phyloP scores from a whole-genome alignment of 2,797 vertebrate genomes.

The Darevskia mixta region DNA sequence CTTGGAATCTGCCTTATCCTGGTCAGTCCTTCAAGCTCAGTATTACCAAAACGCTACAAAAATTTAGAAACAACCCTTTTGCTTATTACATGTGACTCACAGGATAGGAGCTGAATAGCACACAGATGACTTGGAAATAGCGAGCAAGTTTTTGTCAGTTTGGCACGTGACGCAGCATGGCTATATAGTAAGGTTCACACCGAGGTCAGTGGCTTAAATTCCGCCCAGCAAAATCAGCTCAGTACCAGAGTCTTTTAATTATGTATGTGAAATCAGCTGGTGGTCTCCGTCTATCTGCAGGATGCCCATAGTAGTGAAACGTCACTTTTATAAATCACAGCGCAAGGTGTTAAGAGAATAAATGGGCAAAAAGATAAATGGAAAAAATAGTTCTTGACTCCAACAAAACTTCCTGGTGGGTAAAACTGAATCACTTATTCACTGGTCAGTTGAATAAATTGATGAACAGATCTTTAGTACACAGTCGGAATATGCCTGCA shows the following conservation, averaged over 20 bases:
- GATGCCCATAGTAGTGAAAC: not conserved
- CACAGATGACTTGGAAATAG: not conserved
- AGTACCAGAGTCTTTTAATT: not conserved
- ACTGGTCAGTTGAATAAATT: not conserved
- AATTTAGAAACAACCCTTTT: fast-evolving
- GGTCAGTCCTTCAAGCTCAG: no score
- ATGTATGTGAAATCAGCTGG: slow-evolving; percentile 22
- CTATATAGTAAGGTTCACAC: not conserved
- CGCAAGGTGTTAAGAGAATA: not conserved
- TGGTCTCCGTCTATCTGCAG: slow-evolving; percentile 9
- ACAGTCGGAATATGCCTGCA: not conserved
- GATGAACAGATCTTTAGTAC: slow-evolving; percentile 5
- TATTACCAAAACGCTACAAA: not conserved
- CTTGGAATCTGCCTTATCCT: no score
- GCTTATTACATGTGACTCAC: no score
- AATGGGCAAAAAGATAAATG: fast-evolving
- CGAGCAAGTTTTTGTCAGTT: not conserved
- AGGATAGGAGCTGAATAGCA: no score
- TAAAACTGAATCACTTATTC: not conserved
- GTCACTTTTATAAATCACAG: not conserved
- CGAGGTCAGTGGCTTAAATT: not conserved
- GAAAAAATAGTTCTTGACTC: not conserved
- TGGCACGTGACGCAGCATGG: not conserved
- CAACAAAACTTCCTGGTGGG: not conserved
- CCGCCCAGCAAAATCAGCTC: slow-evolving; percentile 2